Conservation (phyloP, 2,797 vertebrate genomes). For the Aselliscus stoliczkanus region DNA sequence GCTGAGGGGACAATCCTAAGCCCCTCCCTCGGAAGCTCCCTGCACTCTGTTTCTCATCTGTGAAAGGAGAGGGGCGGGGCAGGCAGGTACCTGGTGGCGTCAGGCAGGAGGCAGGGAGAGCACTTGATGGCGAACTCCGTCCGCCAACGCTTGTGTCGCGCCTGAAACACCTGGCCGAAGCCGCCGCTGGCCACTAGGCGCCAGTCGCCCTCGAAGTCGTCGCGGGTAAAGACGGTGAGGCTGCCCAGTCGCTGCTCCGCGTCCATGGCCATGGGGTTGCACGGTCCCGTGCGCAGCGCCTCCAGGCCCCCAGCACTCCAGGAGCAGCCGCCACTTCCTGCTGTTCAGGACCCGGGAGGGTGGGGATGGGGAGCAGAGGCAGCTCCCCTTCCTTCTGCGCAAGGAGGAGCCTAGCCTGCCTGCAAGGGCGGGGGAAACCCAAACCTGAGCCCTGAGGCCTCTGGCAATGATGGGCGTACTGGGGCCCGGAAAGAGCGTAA, state of each 20-base stretch:
- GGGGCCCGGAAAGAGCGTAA: not conserved
- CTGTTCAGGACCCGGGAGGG: not conserved
- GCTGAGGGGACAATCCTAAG: not conserved
- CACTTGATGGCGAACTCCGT: constrained; percentile 86
- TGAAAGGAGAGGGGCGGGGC: not conserved
- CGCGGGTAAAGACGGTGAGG: constrained; percentile 82
- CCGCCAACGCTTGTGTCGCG: constrained; percentile 84
- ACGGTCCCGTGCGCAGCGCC: not conserved
- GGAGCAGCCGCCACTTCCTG: not conserved
- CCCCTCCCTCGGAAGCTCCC: not conserved
- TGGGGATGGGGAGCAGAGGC: not conserved
- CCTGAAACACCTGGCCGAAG: constrained; percentile 88
- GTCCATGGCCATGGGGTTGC: constrained; percentile 23
- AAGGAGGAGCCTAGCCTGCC: not conserved
- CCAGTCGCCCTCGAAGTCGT: constrained; percentile 90
- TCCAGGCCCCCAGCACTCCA: fast-evolving
- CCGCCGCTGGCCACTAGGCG: constrained; percentile 84
- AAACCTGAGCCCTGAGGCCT: not conserved
- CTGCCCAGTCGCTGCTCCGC: constrained; percentile 23
- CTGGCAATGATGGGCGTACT: not conserved
- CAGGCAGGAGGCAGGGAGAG: constrained; percentile 69
- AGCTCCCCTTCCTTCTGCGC: not conserved
- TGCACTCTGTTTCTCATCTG: not conserved
- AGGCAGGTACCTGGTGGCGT: constrained; percentile 65
- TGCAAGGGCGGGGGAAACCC: not conserved